Base-by-base conservation (phyloP, 35 echinoderm and acorn worm genomes). In the Ptychodera flava region DNA sequence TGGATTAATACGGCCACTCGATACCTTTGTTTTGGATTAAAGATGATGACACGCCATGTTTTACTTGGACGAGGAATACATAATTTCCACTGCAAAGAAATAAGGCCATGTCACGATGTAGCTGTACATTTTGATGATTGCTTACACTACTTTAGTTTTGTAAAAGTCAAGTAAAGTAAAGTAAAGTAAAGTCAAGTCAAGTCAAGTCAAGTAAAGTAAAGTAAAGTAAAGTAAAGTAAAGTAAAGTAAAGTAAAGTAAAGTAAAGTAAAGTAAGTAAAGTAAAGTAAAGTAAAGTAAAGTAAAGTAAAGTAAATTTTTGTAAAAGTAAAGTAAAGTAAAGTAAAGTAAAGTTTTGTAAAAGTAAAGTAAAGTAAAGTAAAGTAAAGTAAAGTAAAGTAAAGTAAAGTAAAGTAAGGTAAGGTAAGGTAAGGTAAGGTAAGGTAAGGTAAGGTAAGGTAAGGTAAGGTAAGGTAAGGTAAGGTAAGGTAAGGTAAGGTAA, bases 261-360 rank as follows among this genome's bases (percentile, higher is more conserved):
- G 45, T 64, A 64, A 64, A 64, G 45, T 64, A 64, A 64, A 64
- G 45, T 64, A 64, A 64, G 45, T 64, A 64, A 64, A 64, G 45
- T 64, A 64, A 64, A 64, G 45, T 64, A 64, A 64, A 64, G 45
- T 64, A 64, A 64, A 64, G 45, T 64, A 64, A 64, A 64, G 45
- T 64, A 64, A 64, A 64, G 45, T 64, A 64, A 64, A 64, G 45
- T 64, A 64, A 64, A 64, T 6, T 64, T 12, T 12, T 12, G 45
- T 64, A 64, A n/a, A 64, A 64, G 45, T 64, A 64, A 64, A 64
- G 45, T 64, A 64, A 64, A 64, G 45, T 64, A 64, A 64, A 64
- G 45, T 64, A 64, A 64, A 64, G 45, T 64, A 64, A 64, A 64
- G 45, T 64, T 12, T 12, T 12, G 45, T 64, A 64, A 64, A 64